phyloP scores from a whole-genome alignment of 1,140 invertebrate species.

The Telenomus remus region DNA sequence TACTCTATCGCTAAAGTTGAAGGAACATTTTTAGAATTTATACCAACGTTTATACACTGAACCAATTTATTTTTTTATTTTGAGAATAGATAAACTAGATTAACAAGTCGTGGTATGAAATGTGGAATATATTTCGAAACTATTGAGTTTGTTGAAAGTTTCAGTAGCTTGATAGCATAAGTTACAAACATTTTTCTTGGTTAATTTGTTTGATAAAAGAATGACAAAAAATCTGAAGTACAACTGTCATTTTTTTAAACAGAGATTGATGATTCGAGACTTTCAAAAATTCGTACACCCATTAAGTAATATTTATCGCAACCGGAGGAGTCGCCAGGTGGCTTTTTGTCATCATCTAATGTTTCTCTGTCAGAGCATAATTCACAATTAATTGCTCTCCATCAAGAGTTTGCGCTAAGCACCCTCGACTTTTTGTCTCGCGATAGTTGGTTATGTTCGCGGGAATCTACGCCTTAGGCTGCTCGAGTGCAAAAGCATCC shows the following conservation, averaged over 20 bases:
- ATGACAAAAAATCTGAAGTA: too few relatives aligned
- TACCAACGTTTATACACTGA: not conserved
- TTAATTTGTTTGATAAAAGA: too few relatives aligned
- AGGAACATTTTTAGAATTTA: not conserved
- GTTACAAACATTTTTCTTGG: too few relatives aligned
- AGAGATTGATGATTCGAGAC: conserved; percentile 7
- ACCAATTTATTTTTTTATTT: not conserved
- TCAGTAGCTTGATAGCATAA: too few relatives aligned
- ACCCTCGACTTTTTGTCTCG: conserved; percentile 34
- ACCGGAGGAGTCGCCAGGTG: conserved; percentile 19
- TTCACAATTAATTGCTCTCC: conserved; percentile 56
- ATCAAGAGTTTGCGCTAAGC: conserved; percentile 50
- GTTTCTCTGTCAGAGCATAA: conserved; percentile 54
- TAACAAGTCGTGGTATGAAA: too few relatives aligned
- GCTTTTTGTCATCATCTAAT: conserved; percentile 47
- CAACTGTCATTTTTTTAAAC: conserved; percentile 8
- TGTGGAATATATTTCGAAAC: too few relatives aligned
- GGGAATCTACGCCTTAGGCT: conserved; percentile 33
- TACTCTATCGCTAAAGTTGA: not conserved
- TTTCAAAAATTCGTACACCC: conserved; percentile 26
- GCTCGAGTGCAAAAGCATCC: conserved; percentile 47
- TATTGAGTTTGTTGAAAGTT: too few relatives aligned
- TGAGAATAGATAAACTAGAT: too few relatives aligned
- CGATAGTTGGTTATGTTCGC: conserved; percentile 24
- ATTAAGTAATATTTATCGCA: conserved; percentile 42